Percentiles rank a stretch among this genome's conserved stretches.
Conservation (phyloP, 2,888 invertebrate genomes). For the Bursaphelenchus okinawaensis region DNA sequence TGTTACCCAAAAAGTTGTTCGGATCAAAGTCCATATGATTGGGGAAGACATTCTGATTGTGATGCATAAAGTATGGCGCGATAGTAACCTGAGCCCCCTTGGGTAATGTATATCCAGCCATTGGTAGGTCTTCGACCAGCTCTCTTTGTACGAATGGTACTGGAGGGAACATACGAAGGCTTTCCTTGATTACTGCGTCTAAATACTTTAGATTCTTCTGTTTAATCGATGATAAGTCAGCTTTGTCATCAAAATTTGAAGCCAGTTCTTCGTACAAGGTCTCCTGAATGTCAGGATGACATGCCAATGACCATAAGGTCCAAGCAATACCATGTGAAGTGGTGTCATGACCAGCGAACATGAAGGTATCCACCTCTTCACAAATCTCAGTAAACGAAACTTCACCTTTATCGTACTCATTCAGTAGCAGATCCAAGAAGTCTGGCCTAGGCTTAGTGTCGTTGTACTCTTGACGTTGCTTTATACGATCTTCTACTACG, state of each 20-base stretch:
- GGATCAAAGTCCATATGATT: slow-evolving; percentile 11
- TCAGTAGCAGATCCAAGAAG: slow-evolving; percentile 10
- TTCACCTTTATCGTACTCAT: neutral
- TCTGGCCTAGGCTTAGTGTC: slow-evolving; percentile 7
- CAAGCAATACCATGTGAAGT: slow-evolving; percentile 11
- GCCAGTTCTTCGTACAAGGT: neutral
- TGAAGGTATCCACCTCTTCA: slow-evolving; percentile 13
- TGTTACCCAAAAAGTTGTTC: neutral
- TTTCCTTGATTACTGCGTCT: slow-evolving; percentile 12
- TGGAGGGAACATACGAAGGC: neutral
- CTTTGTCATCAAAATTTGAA: neutral
- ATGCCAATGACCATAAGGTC: slow-evolving; percentile 12
- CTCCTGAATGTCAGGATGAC: slow-evolving; percentile 12
- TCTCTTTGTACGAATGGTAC: slow-evolving; percentile 5
- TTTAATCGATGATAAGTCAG: neutral
- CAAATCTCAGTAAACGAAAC: neutral
- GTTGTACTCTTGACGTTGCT: neutral
- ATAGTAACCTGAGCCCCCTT: slow-evolving; percentile 1
- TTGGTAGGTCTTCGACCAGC: neutral
- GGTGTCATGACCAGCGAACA: slow-evolving; percentile 17
- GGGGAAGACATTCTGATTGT: slow-evolving; percentile 12
- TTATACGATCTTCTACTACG: slow-evolving; percentile 2
- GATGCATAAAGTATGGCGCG: slow-evolving; percentile 6
- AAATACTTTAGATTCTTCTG: slow-evolving; percentile 13
- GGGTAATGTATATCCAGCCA: neutral